Evolutionary conservation across 2,797 vertebrate species (phyloP).

Genomic region (Muscicapa comitata): DNA sequence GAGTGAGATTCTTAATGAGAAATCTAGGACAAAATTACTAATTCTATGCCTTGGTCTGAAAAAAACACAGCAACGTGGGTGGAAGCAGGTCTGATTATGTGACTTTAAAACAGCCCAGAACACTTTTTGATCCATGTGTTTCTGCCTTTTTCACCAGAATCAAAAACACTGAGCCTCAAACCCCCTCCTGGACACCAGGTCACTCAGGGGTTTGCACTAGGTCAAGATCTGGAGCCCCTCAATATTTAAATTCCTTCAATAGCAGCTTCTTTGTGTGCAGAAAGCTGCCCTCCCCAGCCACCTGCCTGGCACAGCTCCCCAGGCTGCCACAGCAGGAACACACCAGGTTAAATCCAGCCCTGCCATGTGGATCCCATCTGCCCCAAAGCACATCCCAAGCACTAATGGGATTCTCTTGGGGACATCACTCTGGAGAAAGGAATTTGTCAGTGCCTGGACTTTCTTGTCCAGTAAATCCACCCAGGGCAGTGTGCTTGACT

Average conservation of each 20-base stretch:
- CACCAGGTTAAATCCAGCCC: fast-evolving
- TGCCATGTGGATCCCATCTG: fast-evolving
- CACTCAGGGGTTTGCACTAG: background rate
- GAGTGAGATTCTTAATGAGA: background rate
- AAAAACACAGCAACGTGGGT: background rate
- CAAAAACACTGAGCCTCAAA: background rate
- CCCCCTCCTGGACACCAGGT: fast-evolving
- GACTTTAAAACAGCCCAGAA: background rate
- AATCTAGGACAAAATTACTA: background rate
- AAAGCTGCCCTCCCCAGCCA: background rate
- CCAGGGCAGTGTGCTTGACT: background rate
- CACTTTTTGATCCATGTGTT: background rate
- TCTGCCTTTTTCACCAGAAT: background rate
- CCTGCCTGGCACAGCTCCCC: background rate
- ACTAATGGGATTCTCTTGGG: background rate
- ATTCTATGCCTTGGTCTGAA: background rate
- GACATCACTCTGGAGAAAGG: background rate
- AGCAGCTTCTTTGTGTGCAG: background rate
- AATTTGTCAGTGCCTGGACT: background rate
- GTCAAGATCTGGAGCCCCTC: background rate
- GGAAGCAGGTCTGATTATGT: background rate
- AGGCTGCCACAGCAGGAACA: background rate
- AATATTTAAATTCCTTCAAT: background rate
- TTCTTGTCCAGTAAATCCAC: background rate
- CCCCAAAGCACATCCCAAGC: background rate